Percentiles rank a stretch among this genome's conserved stretches.
These are phyloP conservation scores for Nemoura dubitans DNA, from an alignment of 2,888 invertebrate species.

Conservation along the genomic window DNA sequence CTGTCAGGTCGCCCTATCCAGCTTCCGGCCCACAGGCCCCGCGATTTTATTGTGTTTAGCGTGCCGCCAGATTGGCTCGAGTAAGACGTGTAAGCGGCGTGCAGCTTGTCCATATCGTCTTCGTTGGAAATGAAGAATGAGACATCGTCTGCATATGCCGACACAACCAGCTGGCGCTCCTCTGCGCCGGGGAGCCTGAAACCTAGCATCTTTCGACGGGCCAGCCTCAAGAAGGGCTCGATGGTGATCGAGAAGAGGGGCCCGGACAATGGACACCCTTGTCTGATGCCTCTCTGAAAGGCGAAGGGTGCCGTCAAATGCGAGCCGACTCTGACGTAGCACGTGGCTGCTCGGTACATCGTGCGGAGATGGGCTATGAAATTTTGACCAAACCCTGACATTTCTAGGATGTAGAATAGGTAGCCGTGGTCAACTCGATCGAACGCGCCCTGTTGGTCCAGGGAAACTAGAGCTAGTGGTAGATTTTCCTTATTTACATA, in stretches of 20 bases:
- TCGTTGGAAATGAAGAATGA: slow-evolving; percentile 4
- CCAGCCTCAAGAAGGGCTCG: slow-evolving; percentile 19
- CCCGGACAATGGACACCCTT: slow-evolving; percentile 24
- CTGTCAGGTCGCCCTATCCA: slow-evolving; percentile 22
- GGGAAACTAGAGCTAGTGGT: slow-evolving; percentile 33
- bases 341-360: background rate
- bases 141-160: slow-evolving; percentile 21
- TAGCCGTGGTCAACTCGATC: slow-evolving; percentile 39
- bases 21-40: slow-evolving; percentile 31
- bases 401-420: slow-evolving; percentile 21
- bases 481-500: background rate
- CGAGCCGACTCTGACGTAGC: background rate
- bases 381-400: slow-evolving; percentile 16
- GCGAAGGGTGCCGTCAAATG: background rate
- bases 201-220: background rate
- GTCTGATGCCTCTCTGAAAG: slow-evolving; percentile 1
- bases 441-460: slow-evolving; percentile 37
- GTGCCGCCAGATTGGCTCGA: slow-evolving; percentile 28
- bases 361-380: background rate
- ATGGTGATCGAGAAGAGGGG: slow-evolving; percentile 7
- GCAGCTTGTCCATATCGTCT: background rate
- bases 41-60: slow-evolving; percentile 20
- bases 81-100: background rate
- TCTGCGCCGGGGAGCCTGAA: background rate
- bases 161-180: slow-evolving; percentile 2